Conservation (phyloP, 2,888 invertebrate genomes). For the Prenolepis imparis region DNA sequence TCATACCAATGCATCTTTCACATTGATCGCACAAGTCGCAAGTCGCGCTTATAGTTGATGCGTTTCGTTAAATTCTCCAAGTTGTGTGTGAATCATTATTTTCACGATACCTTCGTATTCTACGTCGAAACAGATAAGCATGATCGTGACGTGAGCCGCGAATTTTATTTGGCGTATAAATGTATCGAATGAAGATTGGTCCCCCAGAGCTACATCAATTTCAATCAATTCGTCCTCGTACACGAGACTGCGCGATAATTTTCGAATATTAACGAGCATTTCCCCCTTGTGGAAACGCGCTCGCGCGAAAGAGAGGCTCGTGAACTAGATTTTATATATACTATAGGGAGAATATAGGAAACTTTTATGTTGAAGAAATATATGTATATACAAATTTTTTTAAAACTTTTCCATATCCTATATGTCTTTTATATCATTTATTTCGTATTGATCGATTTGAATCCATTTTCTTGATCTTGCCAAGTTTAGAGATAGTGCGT, state of each 20-base stretch:
- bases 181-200: constrained; percentile 56
- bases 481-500: background rate
- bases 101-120: background rate
- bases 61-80: background rate
- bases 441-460: background rate
- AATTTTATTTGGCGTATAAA: constrained; percentile 35
- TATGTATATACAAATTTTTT: background rate
- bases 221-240: constrained; percentile 62
- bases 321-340: background rate
- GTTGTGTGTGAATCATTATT: background rate
- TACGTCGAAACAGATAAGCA: background rate
- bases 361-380: constrained; percentile 1
- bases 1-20: background rate
- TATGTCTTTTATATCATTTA: background rate
- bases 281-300: constrained; percentile 65
- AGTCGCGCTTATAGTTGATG: too few species aligned
- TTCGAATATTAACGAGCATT: constrained; percentile 65
- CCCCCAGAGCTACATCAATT: constrained; percentile 64
- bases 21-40: background rate
- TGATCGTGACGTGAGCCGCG: constrained; percentile 12
- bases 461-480: background rate
- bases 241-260: constrained; percentile 39
- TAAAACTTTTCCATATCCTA: background rate
- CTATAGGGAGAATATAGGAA: background rate
- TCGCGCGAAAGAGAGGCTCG: constrained; percentile 31